Evolutionary conservation across 1,140 invertebrate species (phyloP), one percentile per base, ranked within the genome.

Genomic region (Oscheius sp.): DNA sequence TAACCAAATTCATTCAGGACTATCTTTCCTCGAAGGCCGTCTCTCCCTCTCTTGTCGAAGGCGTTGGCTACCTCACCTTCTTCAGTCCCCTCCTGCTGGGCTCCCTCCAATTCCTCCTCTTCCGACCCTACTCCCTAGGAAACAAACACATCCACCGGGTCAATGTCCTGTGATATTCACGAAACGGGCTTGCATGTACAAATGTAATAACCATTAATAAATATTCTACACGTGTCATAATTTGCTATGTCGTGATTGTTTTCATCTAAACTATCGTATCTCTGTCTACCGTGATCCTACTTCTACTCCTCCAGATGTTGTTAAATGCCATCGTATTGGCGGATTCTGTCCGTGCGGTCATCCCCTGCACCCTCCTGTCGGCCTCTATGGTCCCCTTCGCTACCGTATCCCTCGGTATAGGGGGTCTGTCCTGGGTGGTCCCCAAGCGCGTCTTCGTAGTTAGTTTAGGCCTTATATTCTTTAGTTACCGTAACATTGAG

Each of bases 391-490:
- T 80, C 0, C 79, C 79, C 34, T 80, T 69, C 52, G 77, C 79
- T 28, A 76, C 78, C 13, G 46, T 46, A 23, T 35, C 80, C 7
- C 20, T 81, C 2, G 69, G 63, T 13, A 61, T 79, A 46, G 75
- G 85, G 59, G 75, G 84, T 10, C 34, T 85, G 46, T 84, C 86
- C 0, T 74, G 81, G 26, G 45, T 85, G 23, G 65, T 88, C 15
- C 87, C 87, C 1, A 4, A 58, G 2, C 29, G 36, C 2, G 26
- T 58, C 20, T 59, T 63, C 26, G 18, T 36, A 10, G 61, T 63
- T 36, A 35, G 36, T 63, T 18, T n/a, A 36, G 10, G 28, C 26
- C 15, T 63, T 23, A 15, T 23, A 45, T 45, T 63, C 31, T 63
- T 32, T 29, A 32, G n/a, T 10, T 32, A 63, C 15, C 13, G 20